Percentiles rank a stretch among this genome's conserved stretches.
phyloP scores from a whole-genome alignment of 1,140 invertebrate species.

The Drosophila orosa region DNA sequence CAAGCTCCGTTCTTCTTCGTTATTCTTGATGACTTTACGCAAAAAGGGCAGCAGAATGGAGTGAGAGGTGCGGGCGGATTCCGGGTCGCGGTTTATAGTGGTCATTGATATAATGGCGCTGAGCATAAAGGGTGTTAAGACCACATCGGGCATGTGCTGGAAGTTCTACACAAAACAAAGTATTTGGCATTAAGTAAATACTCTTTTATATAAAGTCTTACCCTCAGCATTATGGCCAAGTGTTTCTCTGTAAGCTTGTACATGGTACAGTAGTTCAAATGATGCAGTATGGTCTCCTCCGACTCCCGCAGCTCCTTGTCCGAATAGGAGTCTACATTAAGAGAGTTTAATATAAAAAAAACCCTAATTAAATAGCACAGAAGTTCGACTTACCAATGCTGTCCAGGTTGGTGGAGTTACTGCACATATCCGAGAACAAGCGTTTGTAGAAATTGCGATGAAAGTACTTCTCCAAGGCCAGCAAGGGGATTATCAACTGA shows the following conservation, averaged over 20 bases:
- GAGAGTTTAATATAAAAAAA: not conserved
- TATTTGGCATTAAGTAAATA: no score
- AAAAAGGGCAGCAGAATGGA: conserved; percentile 71
- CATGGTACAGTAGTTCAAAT: conserved; percentile 81
- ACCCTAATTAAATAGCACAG: not conserved
- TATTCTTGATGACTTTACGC: conserved; percentile 73
- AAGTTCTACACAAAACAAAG: conserved; percentile 61
- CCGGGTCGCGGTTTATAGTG: conserved; percentile 74
- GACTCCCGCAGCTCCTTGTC: conserved; percentile 81
- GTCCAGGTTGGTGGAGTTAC: conserved; percentile 83
- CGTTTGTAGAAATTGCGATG: conserved; percentile 84
- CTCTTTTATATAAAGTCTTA: conserved; percentile 4
- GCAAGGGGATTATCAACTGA: conserved; percentile 74
- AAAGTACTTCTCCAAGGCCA: conserved; percentile 85
- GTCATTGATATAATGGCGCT: conserved; percentile 81
- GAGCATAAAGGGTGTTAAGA: conserved; percentile 78
- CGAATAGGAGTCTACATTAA: conserved; percentile 67
- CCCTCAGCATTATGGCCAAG: conserved; percentile 64
- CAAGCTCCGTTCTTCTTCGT: conserved; percentile 71
- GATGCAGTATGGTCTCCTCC: conserved; percentile 80
- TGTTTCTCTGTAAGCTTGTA: conserved; percentile 74
- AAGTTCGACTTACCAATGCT: conserved; percentile 70
- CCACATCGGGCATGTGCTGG: conserved; percentile 68
- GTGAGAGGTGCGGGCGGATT: conserved; percentile 58
- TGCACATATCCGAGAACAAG: conserved; percentile 75